These are phyloP conservation scores for Morelia viridis DNA, from an alignment of 2,797 vertebrate genomes.

Conservation along the genomic window DNA sequence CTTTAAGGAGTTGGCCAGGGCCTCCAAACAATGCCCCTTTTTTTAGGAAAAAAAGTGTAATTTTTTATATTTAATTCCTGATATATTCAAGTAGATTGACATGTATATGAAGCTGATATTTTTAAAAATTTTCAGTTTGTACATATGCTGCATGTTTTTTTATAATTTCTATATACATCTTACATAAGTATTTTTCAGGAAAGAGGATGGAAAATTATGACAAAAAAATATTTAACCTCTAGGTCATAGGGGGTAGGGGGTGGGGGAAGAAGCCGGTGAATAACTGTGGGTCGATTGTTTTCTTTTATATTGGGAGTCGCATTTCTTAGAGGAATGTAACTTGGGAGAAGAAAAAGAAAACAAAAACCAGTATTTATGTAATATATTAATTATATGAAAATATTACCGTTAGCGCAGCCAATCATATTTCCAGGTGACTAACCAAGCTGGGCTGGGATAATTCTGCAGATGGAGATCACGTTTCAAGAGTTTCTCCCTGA, in stretches of 20 bases:
- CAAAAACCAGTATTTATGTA: conserved; percentile 59
- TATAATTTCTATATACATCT: conserved; percentile 75
- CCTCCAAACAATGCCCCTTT: conserved; percentile 72
- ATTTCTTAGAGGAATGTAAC: conserved; percentile 73
- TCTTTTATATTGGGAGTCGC: conserved; percentile 63
- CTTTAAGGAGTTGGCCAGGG: conserved; percentile 78
- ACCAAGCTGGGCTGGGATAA: neutral
- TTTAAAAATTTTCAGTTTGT: conserved; percentile 81
- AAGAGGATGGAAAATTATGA: conserved; percentile 68
- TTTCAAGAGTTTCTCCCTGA: neutral
- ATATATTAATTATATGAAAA: conserved; percentile 56
- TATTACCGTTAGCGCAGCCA: conserved; percentile 61
- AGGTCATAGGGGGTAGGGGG: conserved; percentile 56
- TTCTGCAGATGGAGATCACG: neutral
- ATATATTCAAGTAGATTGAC: conserved; percentile 81
- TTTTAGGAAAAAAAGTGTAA: conserved; percentile 74
- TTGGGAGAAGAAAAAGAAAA: conserved; percentile 56
- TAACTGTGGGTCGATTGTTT: conserved; percentile 26
- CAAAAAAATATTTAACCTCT: conserved; percentile 56
- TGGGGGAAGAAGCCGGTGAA: conserved; percentile 54
- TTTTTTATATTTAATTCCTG: conserved; percentile 83
- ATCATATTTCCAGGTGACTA: conserved; percentile 60
- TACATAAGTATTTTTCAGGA: conserved; percentile 74
- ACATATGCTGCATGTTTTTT: conserved; percentile 80
- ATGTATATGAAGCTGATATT: conserved; percentile 85